Evolutionary conservation across 2,888 invertebrate species (phyloP).

Genomic region (Blastobasis lacticolella): DNA sequence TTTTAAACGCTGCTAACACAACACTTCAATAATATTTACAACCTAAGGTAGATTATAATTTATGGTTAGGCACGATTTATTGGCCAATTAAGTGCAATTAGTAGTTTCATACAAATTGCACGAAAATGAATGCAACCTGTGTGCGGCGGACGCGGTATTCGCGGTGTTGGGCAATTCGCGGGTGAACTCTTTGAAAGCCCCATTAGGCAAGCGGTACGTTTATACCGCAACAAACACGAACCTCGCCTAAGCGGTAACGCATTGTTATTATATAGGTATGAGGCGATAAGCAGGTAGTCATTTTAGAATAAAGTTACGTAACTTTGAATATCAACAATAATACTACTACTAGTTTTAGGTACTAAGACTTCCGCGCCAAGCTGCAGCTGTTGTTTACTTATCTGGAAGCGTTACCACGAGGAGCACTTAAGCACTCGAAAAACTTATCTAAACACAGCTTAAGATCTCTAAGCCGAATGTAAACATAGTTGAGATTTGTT

Average conservation of each 20-base stretch:
- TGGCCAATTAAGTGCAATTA: slow-evolving; percentile 7
- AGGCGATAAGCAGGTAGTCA: no score
- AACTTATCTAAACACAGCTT: slow-evolving; percentile 23
- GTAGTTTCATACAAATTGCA: slow-evolving; percentile 4
- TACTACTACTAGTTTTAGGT: no score
- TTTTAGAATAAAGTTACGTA: no score
- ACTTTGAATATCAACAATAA: no score
- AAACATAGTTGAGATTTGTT: slow-evolving; percentile 24
- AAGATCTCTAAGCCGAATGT: slow-evolving; percentile 22
- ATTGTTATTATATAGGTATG: no score
- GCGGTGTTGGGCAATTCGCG: background rate
- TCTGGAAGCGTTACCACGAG: slow-evolving; percentile 17
- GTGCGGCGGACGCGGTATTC: slow-evolving; percentile 1
- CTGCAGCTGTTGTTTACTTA: slow-evolving; percentile 11
- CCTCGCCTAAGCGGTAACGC: background rate
- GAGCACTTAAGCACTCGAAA: slow-evolving; percentile 25
- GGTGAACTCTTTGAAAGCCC: slow-evolving; percentile 1
- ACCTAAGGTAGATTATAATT: background rate
- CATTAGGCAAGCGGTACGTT: background rate
- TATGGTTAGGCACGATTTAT: slow-evolving; percentile 3
- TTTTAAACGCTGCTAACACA: no score
- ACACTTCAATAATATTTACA: no score
- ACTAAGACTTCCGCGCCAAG: no score
- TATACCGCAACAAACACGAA: background rate
- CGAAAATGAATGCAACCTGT: slow-evolving; percentile 4